Evolutionary conservation across 1,140 invertebrate species (phyloP).

Genomic region (Helicoverpa zea): DNA sequence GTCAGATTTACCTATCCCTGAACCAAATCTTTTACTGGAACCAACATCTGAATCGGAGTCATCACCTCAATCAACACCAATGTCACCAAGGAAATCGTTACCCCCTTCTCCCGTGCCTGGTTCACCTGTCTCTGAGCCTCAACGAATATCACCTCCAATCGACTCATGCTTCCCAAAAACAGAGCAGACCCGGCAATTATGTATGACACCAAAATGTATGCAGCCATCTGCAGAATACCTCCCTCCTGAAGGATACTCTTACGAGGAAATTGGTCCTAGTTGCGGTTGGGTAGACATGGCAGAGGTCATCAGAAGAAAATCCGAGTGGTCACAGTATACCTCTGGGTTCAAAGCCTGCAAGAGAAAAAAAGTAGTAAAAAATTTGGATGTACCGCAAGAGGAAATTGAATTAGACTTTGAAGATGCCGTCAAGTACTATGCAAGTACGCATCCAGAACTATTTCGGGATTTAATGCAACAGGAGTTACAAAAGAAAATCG

Average conservation of each 20-base stretch:
- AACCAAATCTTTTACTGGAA: no score
- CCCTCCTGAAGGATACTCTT: background rate
- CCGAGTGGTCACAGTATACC: background rate
- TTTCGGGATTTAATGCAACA: conserved; percentile 19
- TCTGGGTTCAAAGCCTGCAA: conserved; percentile 21
- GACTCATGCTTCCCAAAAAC: no score
- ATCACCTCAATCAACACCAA: no score
- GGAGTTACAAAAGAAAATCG: background rate
- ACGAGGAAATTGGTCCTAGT: background rate
- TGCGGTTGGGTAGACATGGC: background rate
- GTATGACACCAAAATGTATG: no score
- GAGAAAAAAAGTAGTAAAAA: background rate
- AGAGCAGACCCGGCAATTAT: no score
- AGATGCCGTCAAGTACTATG: conserved; percentile 20
- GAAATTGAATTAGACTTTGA: conserved; percentile 9
- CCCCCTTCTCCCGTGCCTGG: no score
- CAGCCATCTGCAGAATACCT: no score
- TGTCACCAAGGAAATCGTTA: no score
- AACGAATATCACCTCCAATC: no score
- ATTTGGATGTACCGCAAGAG: background rate
- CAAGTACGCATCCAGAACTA: background rate
- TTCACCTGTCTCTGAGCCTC: no score
- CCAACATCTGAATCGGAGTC: no score
- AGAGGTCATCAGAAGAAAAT: background rate
- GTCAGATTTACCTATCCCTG: no score